A percentile compares a stretch with the other conserved stretches of the same genome.
Conservation (phyloP, 2,113 vertebrate species). For the Vireo altiloquus region DNA sequence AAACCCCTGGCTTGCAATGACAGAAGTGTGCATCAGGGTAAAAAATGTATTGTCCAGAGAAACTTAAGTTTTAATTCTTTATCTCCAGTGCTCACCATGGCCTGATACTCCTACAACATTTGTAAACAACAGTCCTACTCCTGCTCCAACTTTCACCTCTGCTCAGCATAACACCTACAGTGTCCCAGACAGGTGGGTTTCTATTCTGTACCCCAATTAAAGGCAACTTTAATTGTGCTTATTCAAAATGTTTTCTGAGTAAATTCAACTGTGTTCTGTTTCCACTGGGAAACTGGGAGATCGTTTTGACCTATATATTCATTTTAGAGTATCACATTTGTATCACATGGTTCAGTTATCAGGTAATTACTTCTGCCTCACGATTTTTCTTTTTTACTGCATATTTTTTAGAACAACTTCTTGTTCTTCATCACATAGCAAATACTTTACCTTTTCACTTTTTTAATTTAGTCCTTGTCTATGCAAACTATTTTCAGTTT, state of each 20-base stretch:
- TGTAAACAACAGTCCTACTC: constrained; percentile 82
- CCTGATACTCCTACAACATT: constrained; percentile 83
- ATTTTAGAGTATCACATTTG: not conserved
- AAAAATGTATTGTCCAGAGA: not conserved
- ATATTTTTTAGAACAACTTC: not conserved
- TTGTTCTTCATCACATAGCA: not conserved
- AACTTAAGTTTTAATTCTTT: not conserved
- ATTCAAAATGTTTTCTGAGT: not conserved
- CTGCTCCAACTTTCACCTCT: constrained; percentile 83
- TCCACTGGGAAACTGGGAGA: not conserved
- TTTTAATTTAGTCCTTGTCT: not conserved
- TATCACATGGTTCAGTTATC: not conserved
- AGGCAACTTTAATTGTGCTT: not conserved
- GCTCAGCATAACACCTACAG: constrained; percentile 82
- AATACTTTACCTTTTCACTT: not conserved
- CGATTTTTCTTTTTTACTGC: not conserved
- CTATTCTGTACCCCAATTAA: not conserved
- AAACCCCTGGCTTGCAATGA: not conserved
- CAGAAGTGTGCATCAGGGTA: not conserved
- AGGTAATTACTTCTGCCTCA: not conserved
- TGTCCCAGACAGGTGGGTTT: constrained; percentile 85
- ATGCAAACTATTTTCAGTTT: not conserved
- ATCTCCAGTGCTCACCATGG: constrained; percentile 89
- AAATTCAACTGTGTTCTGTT: not conserved
- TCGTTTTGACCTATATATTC: not conserved